phyloP scores from a whole-genome alignment of 2,888 invertebrate species.

The Petrolisthes manimaculis region DNA sequence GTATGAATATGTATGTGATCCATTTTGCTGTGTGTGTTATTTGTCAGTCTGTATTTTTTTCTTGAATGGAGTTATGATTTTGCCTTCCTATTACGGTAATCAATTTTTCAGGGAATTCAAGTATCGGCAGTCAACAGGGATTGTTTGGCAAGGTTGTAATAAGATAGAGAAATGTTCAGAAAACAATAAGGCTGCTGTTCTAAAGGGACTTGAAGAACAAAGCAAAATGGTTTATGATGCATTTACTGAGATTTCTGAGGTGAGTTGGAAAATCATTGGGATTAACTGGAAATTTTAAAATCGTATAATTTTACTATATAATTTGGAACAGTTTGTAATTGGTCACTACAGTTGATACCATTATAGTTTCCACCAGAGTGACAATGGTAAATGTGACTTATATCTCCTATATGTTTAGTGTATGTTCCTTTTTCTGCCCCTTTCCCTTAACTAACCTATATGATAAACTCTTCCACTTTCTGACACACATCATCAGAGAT shows the following conservation, averaged over 20 bases:
- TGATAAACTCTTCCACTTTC: too few species aligned
- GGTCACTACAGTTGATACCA: too few species aligned
- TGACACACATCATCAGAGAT: too few species aligned
- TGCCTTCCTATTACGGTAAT: background rate
- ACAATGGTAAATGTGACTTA: too few species aligned
- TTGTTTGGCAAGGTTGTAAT: conserved; percentile 47
- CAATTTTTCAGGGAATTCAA: conserved; percentile 10
- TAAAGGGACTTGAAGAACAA: conserved; percentile 37
- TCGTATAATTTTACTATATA: too few species aligned
- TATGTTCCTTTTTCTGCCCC: too few species aligned
- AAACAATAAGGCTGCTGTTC: conserved; percentile 44
- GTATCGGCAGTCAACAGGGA: conserved; percentile 48
- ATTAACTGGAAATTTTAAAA: too few species aligned
- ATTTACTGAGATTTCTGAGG: conserved; percentile 48
- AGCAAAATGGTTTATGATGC: conserved; percentile 48
- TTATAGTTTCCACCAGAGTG: too few species aligned
- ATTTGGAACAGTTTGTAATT: too few species aligned
- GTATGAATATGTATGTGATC: background rate
- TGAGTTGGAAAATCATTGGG: background rate
- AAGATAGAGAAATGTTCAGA: conserved; percentile 24
- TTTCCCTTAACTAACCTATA: too few species aligned
- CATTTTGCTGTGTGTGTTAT: background rate
- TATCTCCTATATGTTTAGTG: too few species aligned
- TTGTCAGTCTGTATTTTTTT: background rate
- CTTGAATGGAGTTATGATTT: background rate